phyloP scores from a whole-genome alignment of 2,113 vertebrate species.

The Myrmecophaga tridactyla region DNA sequence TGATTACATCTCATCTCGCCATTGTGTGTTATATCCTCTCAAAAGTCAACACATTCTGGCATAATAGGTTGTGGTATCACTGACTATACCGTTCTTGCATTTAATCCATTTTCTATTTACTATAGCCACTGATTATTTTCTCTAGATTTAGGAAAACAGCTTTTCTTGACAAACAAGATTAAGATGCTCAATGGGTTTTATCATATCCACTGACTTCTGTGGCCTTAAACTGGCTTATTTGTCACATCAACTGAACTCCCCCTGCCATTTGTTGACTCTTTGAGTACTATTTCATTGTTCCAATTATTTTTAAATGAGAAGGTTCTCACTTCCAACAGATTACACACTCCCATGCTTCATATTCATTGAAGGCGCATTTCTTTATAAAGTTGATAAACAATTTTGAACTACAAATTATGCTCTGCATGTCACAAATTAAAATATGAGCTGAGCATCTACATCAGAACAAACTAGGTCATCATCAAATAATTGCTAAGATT shows the following conservation, averaged over 20 bases:
- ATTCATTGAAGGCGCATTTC: constrained; percentile 19
- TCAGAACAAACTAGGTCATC: constrained; percentile 58
- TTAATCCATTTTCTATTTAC: constrained; percentile 66
- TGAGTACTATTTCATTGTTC: constrained; percentile 17
- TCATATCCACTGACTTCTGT: constrained; percentile 55
- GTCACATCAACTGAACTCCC: constrained; percentile 54
- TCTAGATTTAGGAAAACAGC: constrained; percentile 73
- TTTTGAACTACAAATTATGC: constrained; percentile 25
- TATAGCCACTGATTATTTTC: constrained; percentile 63
- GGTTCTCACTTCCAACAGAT: background rate
- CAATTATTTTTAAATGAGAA: constrained; percentile 71
- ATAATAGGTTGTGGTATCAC: background rate
- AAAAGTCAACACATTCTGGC: background rate
- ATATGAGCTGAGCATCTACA: constrained; percentile 11
- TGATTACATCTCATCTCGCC: fast-evolving
- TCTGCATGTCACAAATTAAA: background rate
- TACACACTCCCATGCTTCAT: background rate
- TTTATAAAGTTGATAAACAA: constrained; percentile 59
- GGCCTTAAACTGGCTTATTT: constrained; percentile 37
- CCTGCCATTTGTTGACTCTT: constrained; percentile 43
- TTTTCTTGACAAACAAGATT: constrained; percentile 79
- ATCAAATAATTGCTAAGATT: background rate
- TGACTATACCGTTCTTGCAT: background rate
- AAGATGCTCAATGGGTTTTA: constrained; percentile 62
- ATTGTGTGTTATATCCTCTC: background rate